phyloP scores from a whole-genome alignment of 2,888 invertebrate genomes.

The Trypoxylon attenuatum region DNA sequence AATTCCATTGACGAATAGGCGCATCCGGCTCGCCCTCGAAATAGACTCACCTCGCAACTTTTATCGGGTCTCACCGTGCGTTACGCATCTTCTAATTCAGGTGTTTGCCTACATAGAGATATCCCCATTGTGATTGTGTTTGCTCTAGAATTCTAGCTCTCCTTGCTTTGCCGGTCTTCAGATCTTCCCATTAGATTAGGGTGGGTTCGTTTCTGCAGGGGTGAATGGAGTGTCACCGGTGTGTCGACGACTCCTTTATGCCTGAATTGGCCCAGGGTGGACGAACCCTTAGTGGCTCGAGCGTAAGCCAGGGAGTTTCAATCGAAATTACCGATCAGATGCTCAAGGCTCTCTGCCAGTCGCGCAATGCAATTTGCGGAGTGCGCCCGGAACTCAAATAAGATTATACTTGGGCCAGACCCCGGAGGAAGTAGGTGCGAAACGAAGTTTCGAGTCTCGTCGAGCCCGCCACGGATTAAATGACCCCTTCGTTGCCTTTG shows the following conservation, averaged over 20 bases:
- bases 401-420: conserved; percentile 47
- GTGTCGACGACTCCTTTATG: not conserved
- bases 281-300: conserved; percentile 6
- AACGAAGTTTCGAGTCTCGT: conserved; percentile 20
- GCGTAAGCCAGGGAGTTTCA: conserved; percentile 36
- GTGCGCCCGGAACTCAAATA: conserved; percentile 45
- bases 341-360: conserved; percentile 43
- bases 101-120: not conserved
- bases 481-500: conserved; percentile 5
- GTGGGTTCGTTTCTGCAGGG: too few species aligned
- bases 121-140: not conserved
- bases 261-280: not conserved
- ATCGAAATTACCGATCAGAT: conserved; percentile 50
- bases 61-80: not conserved
- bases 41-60: not conserved
- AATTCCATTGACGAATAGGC: conserved; percentile 23
- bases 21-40: conserved; percentile 5
- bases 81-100: not conserved
- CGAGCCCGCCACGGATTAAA: conserved; percentile 8
- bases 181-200: too few species aligned
- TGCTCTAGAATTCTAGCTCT: too few species aligned
- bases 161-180: too few species aligned
- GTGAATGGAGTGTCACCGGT: too few species aligned
- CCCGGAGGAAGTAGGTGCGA: conserved; percentile 17
- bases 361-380: conserved; percentile 55